Evolutionary conservation across 1,140 invertebrate species (phyloP).

Genomic region (Papilio dardanus): DNA sequence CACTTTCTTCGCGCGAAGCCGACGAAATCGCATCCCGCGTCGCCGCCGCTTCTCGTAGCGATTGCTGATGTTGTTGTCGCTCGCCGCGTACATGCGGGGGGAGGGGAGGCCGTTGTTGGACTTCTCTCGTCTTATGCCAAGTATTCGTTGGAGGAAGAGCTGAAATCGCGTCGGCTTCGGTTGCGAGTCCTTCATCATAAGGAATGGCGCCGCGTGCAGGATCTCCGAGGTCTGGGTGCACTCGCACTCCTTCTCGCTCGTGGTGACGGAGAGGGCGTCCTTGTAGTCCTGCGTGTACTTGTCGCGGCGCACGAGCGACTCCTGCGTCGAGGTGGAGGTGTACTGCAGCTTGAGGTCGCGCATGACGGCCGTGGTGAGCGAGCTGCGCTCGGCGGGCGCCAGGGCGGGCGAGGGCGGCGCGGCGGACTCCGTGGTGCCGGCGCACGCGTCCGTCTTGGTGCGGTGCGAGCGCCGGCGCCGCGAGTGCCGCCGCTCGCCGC

Average conservation of each 20-base stretch:
- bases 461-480: conserved; percentile 56
- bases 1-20: conserved; percentile 57
- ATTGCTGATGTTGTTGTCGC: conserved; percentile 65
- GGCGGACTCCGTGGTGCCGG: conserved; percentile 53
- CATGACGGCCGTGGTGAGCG: conserved; percentile 54
- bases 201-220: conserved; percentile 45
- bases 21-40: conserved; percentile 57
- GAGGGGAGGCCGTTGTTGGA: conserved; percentile 44
- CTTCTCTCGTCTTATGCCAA: conserved; percentile 59
- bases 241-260: conserved; percentile 48
- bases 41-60: conserved; percentile 51
- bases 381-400: conserved; percentile 43
- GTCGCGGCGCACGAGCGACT: conserved; percentile 42
- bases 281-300: conserved; percentile 56
- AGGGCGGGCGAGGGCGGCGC: conserved; percentile 44
- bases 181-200: conserved; percentile 49
- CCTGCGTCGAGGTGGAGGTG: conserved; percentile 45
- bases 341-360: conserved; percentile 56
- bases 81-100: conserved; percentile 56
- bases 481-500: conserved; percentile 42
- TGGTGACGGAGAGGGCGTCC: conserved; percentile 42
- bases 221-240: conserved; percentile 41
- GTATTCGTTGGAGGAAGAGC: conserved; percentile 63
- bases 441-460: conserved; percentile 65
- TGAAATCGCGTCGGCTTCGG: conserved; percentile 63